phyloP scores from a whole-genome alignment of 2,888 invertebrate species.

The Eudiplozoon nipponicum region DNA sequence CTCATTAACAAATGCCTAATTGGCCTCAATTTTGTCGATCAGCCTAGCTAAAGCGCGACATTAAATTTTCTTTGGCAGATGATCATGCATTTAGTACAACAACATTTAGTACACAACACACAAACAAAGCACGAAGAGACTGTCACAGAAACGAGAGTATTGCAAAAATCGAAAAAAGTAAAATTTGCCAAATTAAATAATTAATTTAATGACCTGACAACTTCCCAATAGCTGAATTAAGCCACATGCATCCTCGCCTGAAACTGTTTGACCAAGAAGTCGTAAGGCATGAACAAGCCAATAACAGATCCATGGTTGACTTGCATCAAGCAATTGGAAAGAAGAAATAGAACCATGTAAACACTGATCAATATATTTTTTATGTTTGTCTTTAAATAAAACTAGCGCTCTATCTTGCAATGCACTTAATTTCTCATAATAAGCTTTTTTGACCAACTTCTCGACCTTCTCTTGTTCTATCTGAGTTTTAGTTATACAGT shows the following conservation, averaged over 20 bases:
- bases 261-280: conserved; percentile 37
- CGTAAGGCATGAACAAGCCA: conserved; percentile 72
- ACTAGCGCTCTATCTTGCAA: conserved; percentile 1
- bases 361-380: conserved; percentile 8
- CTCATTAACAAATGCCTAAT: no score
- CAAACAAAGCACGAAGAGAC: no score
- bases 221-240: conserved; percentile 18
- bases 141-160: no score
- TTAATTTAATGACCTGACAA: no score
- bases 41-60: no score
- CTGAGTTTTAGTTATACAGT: neutral
- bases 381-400: conserved; percentile 2
- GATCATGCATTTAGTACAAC: no score
- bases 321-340: conserved; percentile 48
- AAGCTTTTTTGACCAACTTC: conserved; percentile 8
- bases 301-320: conserved; percentile 76
- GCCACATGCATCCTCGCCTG: conserved; percentile 27
- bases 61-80: no score
- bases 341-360: conserved; percentile 11
- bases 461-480: conserved; percentile 15
- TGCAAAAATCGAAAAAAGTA: no score
- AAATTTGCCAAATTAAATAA: no score
- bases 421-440: conserved; percentile 5
- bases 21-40: no score
- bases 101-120: no score